Percentiles rank a stretch among this genome's conserved stretches.
These are phyloP conservation scores for Aspidiotus rigidus DNA, from an alignment of 2,888 invertebrate genomes.

Conservation along the genomic window DNA sequence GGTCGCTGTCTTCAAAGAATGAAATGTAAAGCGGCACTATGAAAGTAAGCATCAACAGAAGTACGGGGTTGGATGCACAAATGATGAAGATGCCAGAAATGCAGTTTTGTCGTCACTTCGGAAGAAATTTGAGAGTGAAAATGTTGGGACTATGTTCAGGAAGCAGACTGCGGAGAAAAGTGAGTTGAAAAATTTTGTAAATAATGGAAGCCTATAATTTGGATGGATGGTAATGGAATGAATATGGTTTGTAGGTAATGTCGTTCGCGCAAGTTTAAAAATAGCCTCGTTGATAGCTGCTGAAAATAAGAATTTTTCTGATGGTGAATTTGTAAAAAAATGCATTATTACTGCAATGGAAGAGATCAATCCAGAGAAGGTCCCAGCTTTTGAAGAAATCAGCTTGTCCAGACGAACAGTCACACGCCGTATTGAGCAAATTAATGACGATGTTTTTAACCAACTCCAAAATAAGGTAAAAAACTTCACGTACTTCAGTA, in stretches of 20 bases:
- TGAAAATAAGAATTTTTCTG: background rate
- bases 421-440: background rate
- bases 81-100: background rate
- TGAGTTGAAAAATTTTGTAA: too few species aligned
- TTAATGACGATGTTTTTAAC: background rate
- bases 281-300: too few species aligned
- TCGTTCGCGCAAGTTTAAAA: too few species aligned
- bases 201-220: too few species aligned
- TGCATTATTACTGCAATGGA: background rate
- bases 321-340: background rate
- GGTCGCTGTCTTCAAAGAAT: background rate
- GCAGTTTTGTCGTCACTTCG: background rate
- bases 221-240: too few species aligned
- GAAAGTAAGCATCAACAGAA: constrained; percentile 3
- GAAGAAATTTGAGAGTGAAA: background rate
- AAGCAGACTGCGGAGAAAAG: background rate
- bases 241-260: too few species aligned
- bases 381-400: background rate
- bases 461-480: background rate
- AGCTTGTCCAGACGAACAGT: background rate
- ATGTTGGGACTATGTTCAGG: background rate
- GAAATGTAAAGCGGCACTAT: background rate
- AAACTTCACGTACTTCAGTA: background rate
- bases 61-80: background rate
- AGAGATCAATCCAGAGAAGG: background rate